Evolutionary conservation across 64 coral and sea anemone species (phyloP), one percentile per base, ranked within the genome.

Genomic region (Astreopora myriophthalma): DNA sequence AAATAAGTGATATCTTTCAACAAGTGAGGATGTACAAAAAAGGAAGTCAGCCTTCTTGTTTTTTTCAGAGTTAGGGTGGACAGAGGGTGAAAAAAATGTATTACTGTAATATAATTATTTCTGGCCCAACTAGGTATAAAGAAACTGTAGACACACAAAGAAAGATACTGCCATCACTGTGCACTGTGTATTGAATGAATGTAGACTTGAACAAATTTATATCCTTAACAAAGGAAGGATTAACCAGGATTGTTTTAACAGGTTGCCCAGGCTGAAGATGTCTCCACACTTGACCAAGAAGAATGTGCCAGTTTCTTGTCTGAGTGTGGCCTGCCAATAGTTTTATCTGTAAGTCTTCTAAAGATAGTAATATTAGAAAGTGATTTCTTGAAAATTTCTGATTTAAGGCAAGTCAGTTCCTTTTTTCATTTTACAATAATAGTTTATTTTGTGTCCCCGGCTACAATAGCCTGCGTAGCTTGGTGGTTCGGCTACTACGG

Each of bases 231-330:
- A 30, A 70, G 29, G 1, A 70, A 70, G 67, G 67, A 70, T 70
- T 70, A 11, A 70, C 26, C 67, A 70, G 67, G 8, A 12, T 77
- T 68, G 31, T 34, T 85, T 69, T 75, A 37, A 71, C 73, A 88
- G 86, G 48, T 88, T 71, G 65, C 44, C 2, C 38, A 88, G 40
- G 86, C 86, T 23, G 19, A 88, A 74, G 86, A 88, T 62, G 86
- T 88, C 23, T 49, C 71, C 2, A 74, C 20, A 74, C 86, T 88
- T 74, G 71, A 88, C 24, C 37, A 75, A 55, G 34, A 52, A 23
- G 70, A 88, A 88, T 85, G 81, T 88, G 86, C 48, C 12, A 35
- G 25, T 34, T 74, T 88, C 69, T 60, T 88, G 55, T 88, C 86
- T 24, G 86, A 88, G 16, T 88, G 86, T 88, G 86, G 70, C 68